Evolutionary conservation across 64 coral and sea anemone genomes (phyloP).

Genomic region (Dendrophyllia cribrosa): DNA sequence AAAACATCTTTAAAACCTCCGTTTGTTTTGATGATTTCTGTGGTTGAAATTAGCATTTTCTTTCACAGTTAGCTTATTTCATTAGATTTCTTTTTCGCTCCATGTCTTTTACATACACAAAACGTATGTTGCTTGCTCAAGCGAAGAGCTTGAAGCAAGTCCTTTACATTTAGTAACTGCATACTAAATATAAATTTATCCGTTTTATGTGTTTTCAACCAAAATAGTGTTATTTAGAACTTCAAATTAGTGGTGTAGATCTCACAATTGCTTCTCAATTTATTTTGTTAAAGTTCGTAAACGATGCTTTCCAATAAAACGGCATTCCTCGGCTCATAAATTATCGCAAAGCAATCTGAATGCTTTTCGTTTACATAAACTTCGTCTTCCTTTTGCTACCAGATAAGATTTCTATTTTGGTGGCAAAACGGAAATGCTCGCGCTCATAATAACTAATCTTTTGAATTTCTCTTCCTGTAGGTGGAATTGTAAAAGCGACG

Average conservation of each 20-base stretch:
- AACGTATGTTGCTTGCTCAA: not conserved
- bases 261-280: not conserved
- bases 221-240: conserved; percentile 29
- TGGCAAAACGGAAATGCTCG: not conserved
- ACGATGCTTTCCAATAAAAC: not conserved
- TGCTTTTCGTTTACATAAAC: not conserved
- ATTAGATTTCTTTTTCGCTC: not conserved
- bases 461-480: conserved; percentile 4
- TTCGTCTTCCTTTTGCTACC: not conserved
- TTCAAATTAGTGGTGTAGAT: conserved; percentile 1
- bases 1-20: no score
- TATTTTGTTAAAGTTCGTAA: not conserved
- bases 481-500: not conserved
- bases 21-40: no score
- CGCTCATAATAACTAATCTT: not conserved
- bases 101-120: not conserved
- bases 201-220: not conserved
- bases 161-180: not conserved
- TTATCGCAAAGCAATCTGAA: no score
- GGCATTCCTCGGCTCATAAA: not conserved
- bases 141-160: not conserved
- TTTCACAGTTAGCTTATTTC: not conserved
- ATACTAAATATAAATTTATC: not conserved
- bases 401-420: not conserved
- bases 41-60: no score